Evolutionary conservation across 2,888 invertebrate genomes (phyloP).

Genomic region (Lithosia quadra): DNA sequence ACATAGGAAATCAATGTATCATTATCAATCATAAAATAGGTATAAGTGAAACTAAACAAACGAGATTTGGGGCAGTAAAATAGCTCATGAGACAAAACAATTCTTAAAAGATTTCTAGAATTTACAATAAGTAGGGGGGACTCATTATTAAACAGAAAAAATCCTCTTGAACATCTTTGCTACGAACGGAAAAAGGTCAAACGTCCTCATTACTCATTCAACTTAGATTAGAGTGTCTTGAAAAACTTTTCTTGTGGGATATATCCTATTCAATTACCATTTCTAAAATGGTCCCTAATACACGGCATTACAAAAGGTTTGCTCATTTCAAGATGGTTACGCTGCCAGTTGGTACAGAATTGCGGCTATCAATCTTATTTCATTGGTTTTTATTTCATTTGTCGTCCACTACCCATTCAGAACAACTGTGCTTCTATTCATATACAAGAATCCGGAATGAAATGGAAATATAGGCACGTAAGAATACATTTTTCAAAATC

Average conservation of each 20-base stretch:
- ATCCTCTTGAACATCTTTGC: background rate
- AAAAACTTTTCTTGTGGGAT: background rate
- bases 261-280: background rate
- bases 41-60: too few species aligned
- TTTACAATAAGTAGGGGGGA: background rate
- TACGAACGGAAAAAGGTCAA: background rate
- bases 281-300: background rate
- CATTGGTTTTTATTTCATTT: constrained; percentile 1
- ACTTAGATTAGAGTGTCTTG: background rate
- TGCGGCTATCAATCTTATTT: background rate
- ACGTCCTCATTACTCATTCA: background rate
- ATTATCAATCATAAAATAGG: too few species aligned
- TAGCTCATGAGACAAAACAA: too few species aligned
- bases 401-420: background rate
- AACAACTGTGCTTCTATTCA: constrained; percentile 1
- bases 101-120: background rate
- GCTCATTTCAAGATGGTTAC: background rate
- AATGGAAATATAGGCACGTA: too few species aligned
- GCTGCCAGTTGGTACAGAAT: background rate
- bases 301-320: background rate
- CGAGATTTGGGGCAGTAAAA: too few species aligned
- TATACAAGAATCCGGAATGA: background rate
- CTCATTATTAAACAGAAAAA: background rate
- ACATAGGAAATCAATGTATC: too few species aligned
- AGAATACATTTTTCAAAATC: too few species aligned